A percentile compares a stretch with the other conserved stretches of the same genome.
These are phyloP conservation scores for Hypocryptadius cinnamomeus DNA, from an alignment of 2,113 vertebrate species.

Conservation along the genomic window DNA sequence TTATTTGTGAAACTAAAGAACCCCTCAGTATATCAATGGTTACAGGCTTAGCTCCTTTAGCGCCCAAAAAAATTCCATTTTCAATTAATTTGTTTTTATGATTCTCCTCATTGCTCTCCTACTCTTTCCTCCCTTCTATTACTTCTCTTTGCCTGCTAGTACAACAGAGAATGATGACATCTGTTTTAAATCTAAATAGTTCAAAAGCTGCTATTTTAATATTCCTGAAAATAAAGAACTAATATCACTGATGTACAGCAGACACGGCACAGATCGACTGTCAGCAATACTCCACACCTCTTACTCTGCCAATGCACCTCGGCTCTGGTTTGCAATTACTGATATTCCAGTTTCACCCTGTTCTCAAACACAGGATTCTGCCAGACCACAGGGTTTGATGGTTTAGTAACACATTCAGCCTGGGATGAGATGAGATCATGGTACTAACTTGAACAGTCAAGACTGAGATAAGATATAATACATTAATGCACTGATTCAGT, in stretches of 20 bases:
- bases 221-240: background rate
- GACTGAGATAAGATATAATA: background rate
- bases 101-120: background rate
- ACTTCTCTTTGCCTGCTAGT: background rate
- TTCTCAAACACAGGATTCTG: background rate
- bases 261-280: background rate
- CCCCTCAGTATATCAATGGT: background rate
- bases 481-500: background rate
- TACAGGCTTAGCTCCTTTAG: background rate
- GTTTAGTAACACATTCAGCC: background rate
- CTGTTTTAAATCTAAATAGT: background rate
- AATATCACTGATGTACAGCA: background rate
- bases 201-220: background rate
- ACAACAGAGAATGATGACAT: background rate
- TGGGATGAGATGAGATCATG: background rate
- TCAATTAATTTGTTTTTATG: background rate
- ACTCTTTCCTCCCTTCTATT: background rate
- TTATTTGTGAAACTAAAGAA: background rate
- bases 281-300: background rate
- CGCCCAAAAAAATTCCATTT: background rate
- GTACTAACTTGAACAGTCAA: background rate
- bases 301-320: background rate
- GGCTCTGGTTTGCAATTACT: background rate
- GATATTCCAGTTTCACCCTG: background rate
- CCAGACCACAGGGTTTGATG: background rate